These are phyloP conservation scores for Trichosurus vulpecula DNA, from an alignment of 2,797 vertebrate species.

Conservation along the genomic window DNA sequence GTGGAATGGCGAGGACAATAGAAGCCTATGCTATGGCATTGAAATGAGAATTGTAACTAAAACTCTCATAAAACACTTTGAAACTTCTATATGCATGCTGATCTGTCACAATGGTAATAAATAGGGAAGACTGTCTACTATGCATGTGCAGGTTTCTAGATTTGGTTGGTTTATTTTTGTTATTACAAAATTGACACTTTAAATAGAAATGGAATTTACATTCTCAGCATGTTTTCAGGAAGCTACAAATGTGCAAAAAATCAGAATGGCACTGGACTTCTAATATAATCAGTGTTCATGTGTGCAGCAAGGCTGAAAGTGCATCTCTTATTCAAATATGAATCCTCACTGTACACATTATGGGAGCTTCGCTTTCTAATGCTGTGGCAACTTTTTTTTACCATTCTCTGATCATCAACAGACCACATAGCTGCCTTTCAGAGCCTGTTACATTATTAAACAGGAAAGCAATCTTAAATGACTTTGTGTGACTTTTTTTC, in stretches of 20 bases:
- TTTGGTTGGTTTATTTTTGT: background rate
- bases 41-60: background rate
- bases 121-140: background rate
- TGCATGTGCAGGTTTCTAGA: background rate
- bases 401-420: background rate
- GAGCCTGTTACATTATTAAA: conserved; percentile 59
- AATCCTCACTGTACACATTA: background rate
- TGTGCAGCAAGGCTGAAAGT: background rate
- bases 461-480: conserved; percentile 40
- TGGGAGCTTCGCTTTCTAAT: background rate
- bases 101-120: background rate
- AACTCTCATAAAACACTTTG: background rate
- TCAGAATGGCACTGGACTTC: background rate
- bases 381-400: conserved; percentile 12
- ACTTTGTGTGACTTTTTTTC: conserved; percentile 21
- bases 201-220: background rate
- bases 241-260: background rate
- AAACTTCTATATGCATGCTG: background rate
- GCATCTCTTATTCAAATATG: background rate
- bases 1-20: background rate
- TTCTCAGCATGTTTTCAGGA: background rate
- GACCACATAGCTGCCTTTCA: conserved; percentile 29
- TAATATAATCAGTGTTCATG: background rate
- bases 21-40: background rate
- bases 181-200: background rate